Evolutionary conservation across 92 coral and sea anemone genomes (phyloP).

Genomic region (Zoanthus sociatus): DNA sequence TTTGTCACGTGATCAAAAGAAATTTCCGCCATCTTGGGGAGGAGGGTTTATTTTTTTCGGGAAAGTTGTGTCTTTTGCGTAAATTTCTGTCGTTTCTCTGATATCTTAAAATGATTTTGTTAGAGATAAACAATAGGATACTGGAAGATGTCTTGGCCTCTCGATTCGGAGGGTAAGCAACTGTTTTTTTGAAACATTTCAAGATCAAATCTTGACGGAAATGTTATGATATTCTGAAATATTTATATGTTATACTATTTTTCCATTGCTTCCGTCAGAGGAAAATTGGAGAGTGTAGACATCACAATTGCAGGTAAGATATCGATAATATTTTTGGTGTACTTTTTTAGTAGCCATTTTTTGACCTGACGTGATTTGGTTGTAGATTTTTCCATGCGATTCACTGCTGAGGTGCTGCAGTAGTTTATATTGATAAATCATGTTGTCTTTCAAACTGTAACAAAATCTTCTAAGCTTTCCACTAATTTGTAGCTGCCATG

Average conservation of each 20-base stretch:
- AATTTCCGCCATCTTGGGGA: conserved; percentile 82
- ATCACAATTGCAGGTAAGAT: conserved; percentile 94
- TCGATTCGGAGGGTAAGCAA: conserved; percentile 85
- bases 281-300: conserved; percentile 95
- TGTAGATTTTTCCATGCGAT: neutral
- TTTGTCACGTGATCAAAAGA: conserved; percentile 77
- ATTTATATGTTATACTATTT: neutral
- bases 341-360: neutral
- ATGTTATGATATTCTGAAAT: neutral
- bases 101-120: conserved; percentile 83
- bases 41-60: conserved; percentile 42
- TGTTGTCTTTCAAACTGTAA: no score
- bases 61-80: conserved; percentile 30
- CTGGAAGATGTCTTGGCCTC: conserved; percentile 86
- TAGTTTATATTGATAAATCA: neutral
- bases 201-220: neutral
- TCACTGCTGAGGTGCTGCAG: neutral
- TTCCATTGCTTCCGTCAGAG: conserved; percentile 65
- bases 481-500: no score
- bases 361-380: neutral
- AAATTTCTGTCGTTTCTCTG: conserved; percentile 12
- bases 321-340: neutral
- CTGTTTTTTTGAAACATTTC: neutral
- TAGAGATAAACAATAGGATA: conserved; percentile 91
- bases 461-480: no score